phyloP scores from a whole-genome alignment of 2,113 vertebrate genomes.

The Oceanites oceanicus region DNA sequence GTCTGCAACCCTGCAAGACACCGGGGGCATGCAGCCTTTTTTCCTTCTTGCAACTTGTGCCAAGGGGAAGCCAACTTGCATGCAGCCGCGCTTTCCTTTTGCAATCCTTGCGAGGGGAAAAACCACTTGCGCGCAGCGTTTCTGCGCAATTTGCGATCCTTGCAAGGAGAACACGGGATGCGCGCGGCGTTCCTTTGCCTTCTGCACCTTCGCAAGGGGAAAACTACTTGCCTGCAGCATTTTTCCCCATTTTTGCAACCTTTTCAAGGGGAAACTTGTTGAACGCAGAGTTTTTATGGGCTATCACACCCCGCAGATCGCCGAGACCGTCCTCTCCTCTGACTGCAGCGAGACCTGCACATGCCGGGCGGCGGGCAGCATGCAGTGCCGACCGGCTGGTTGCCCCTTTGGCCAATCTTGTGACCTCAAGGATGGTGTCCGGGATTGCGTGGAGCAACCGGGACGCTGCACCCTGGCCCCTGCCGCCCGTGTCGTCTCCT shows the following conservation, averaged over 20 bases:
- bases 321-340: not conserved
- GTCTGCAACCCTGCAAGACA: not conserved
- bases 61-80: too few relatives aligned
- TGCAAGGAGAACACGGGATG: too few relatives aligned
- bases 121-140: rapidly evolving
- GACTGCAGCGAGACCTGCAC: not conserved
- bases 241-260: too few relatives aligned
- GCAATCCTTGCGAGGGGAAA: too few relatives aligned
- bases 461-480: not conserved
- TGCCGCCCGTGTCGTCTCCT: not conserved
- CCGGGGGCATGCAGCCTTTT: too few relatives aligned
- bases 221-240: too few relatives aligned
- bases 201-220: too few relatives aligned
- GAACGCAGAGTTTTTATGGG: rapidly evolving
- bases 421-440: rapidly evolving
- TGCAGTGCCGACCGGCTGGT: not conserved
- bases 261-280: rapidly evolving
- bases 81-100: too few relatives aligned
- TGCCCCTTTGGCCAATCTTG: not conserved
- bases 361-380: not conserved
- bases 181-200: too few relatives aligned
- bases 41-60: too few relatives aligned
- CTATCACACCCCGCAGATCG: not conserved
- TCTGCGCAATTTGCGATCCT: too few relatives aligned
- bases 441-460: not conserved